A percentile compares a stretch with the other conserved stretches of the same genome.
Conservation (phyloP, 2,113 vertebrate genomes). For the Epinephelus lanceolatus region DNA sequence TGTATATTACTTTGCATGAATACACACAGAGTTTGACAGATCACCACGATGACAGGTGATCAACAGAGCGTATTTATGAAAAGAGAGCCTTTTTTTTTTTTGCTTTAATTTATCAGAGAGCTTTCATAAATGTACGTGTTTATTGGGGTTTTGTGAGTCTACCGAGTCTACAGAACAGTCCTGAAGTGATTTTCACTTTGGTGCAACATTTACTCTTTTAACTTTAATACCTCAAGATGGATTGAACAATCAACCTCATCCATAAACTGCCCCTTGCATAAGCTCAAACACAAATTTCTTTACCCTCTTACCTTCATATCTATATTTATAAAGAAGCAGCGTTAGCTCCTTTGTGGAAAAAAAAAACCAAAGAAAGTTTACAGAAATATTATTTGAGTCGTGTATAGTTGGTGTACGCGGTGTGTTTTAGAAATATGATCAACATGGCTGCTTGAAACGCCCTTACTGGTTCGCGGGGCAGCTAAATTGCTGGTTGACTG, state of each 20-base stretch:
- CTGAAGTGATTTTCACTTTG: constrained; percentile 36
- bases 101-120: constrained; percentile 35
- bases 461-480: constrained; percentile 10
- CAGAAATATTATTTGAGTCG: constrained; percentile 45
- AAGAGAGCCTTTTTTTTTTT: constrained; percentile 11
- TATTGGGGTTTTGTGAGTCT: constrained; percentile 38
- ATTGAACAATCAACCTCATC: constrained; percentile 56
- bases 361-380: constrained; percentile 79
- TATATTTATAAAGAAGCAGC: constrained; percentile 38
- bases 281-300: constrained; percentile 10
- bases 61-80: constrained; percentile 6
- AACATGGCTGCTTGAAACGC: constrained; percentile 31
- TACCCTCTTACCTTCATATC: constrained; percentile 17
- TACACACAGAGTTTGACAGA: constrained; percentile 20
- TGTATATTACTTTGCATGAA: constrained; percentile 45
- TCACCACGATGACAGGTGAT: neutral
- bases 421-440: constrained; percentile 23
- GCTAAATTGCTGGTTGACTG: constrained; percentile 40
- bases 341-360: constrained; percentile 57
- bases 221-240: constrained; percentile 67
- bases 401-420: constrained; percentile 15
- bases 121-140: constrained; percentile 38
- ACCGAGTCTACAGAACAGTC: constrained; percentile 10
- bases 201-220: constrained; percentile 43
- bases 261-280: constrained; percentile 7